Conservation (phyloP, 2,797 vertebrate genomes). For the Sphenodon punctatus region DNA sequence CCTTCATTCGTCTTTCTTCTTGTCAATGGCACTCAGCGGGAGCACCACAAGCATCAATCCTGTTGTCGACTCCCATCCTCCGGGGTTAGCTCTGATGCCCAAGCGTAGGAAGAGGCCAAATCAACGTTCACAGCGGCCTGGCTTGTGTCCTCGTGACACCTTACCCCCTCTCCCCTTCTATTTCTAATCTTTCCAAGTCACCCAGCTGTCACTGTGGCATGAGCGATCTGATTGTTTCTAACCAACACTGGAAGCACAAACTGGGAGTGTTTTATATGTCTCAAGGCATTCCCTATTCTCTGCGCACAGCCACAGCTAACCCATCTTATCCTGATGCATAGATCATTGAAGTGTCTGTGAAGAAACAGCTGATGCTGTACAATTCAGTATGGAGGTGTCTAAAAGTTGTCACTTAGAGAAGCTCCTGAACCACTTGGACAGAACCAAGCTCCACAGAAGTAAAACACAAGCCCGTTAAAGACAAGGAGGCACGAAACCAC, state of each 20-base stretch:
- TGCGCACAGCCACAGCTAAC: background rate
- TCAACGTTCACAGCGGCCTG: background rate
- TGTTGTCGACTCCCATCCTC: background rate
- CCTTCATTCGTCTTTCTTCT: slow-evolving; percentile 45
- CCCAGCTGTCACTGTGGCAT: background rate
- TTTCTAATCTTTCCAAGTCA: slow-evolving; percentile 6
- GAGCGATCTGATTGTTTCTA: background rate
- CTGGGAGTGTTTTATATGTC: too few relatives aligned
- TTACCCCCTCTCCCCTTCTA: background rate
- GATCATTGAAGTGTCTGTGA: background rate
- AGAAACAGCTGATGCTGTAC: slow-evolving; percentile 17
- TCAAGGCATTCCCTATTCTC: too few relatives aligned
- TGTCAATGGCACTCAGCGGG: slow-evolving; percentile 10
- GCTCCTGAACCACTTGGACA: background rate
- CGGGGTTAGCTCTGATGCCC: slow-evolving; percentile 6
- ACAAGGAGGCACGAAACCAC: background rate
- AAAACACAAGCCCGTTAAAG: background rate
- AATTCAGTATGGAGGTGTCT: background rate
- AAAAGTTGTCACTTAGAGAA: background rate
- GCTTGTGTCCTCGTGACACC: background rate
- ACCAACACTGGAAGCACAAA: too few relatives aligned
- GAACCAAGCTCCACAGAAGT: background rate
- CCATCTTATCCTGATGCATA: slow-evolving; percentile 21
- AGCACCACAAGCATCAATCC: slow-evolving; percentile 28
- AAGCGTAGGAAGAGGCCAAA: background rate